Conservation (phyloP, 2,888 invertebrate genomes). For the Noctua fimbriata region DNA sequence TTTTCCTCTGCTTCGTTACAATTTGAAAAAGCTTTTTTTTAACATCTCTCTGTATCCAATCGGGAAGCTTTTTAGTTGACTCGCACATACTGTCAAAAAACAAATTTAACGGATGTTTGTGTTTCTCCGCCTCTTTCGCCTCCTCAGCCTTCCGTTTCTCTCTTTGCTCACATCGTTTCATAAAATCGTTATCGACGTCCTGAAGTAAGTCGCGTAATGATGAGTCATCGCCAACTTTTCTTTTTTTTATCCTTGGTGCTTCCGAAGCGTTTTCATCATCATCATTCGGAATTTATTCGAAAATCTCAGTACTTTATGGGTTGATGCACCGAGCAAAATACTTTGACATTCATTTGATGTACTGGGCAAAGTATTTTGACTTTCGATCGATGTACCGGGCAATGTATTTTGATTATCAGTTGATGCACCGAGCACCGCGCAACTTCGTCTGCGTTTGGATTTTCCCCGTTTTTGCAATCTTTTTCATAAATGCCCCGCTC, state of each 20-base stretch:
- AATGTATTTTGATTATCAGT: too few species aligned
- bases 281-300: slow-evolving; percentile 53
- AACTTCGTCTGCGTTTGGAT: too few species aligned
- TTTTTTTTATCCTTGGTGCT: slow-evolving; percentile 61
- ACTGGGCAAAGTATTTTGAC: too few species aligned
- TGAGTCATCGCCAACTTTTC: slow-evolving; percentile 62
- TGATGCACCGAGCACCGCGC: too few species aligned
- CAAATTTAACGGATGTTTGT: slow-evolving; percentile 63
- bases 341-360: neutral
- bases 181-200: slow-evolving; percentile 58
- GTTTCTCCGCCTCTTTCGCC: slow-evolving; percentile 59
- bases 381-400: too few species aligned
- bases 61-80: slow-evolving; percentile 57
- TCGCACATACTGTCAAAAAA: slow-evolving; percentile 68
- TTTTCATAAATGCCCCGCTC: too few species aligned
- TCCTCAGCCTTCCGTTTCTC: slow-evolving; percentile 58
- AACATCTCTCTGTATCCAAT: slow-evolving; percentile 57
- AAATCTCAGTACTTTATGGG: slow-evolving; percentile 49
- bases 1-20: slow-evolving; percentile 47
- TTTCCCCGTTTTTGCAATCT: too few species aligned
- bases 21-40: slow-evolving; percentile 35
- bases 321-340: slow-evolving; percentile 41
- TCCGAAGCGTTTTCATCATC: slow-evolving; percentile 57
- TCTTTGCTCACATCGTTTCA: slow-evolving; percentile 58
- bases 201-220: slow-evolving; percentile 63